These are phyloP conservation scores for Brevimyrus niger DNA, from an alignment of 2,113 vertebrate species.

Conservation along the genomic window DNA sequence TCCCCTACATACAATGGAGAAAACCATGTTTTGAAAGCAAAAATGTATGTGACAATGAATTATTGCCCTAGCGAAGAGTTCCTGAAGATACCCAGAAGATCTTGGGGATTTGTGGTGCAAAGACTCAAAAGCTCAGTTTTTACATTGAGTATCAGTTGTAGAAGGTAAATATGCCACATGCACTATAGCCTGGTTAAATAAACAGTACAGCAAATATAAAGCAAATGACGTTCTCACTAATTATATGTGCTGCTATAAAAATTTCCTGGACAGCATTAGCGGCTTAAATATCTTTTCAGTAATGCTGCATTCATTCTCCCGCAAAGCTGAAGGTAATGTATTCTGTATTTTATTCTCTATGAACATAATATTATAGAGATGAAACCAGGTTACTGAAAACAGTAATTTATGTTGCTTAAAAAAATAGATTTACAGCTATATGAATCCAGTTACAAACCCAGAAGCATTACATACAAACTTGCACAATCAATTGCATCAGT, in stretches of 20 bases:
- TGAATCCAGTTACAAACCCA: background rate
- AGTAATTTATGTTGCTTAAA: background rate
- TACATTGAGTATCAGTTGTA: background rate
- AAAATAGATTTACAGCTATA: background rate
- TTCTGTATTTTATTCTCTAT: background rate
- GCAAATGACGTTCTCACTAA: background rate
- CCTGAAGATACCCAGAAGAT: background rate
- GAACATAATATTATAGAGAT: background rate
- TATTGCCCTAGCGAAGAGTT: background rate
- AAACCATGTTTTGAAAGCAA: background rate
- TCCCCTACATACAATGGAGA: background rate
- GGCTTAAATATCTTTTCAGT: background rate
- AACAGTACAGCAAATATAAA: background rate
- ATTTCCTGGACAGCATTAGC: background rate
- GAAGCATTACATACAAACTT: background rate
- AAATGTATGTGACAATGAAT: background rate
- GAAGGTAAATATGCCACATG: background rate
- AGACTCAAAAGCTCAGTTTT: background rate
- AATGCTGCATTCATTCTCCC: background rate
- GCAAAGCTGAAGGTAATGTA: background rate
- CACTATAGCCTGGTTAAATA: background rate
- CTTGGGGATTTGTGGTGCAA: background rate
- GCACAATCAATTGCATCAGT: background rate
- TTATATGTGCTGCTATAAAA: background rate
- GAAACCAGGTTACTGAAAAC: background rate